These are phyloP conservation scores for Brachypalpus laphriformis DNA, from an alignment of 2,888 invertebrate species.

Conservation along the genomic window DNA sequence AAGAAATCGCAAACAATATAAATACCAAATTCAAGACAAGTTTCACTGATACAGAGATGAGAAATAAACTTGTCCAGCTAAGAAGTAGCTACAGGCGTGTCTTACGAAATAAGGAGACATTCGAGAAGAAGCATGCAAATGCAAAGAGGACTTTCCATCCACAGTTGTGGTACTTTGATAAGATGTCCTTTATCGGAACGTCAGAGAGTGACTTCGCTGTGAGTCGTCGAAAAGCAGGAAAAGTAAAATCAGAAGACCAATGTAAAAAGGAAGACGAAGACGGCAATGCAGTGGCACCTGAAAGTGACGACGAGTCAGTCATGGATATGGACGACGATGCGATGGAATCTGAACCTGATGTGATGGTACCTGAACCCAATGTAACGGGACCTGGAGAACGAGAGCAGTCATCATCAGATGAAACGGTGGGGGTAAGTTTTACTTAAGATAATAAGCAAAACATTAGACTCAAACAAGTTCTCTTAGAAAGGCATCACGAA, in stretches of 20 bases:
- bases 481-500: conserved; percentile 31
- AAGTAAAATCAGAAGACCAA: neutral
- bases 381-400: conserved; percentile 6
- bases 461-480: neutral
- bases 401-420: neutral
- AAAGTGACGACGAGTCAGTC: conserved; percentile 20
- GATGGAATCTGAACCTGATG: neutral
- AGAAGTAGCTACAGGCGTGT: conserved; percentile 55
- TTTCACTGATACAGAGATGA: conserved; percentile 32
- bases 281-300: neutral
- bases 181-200: conserved; percentile 53
- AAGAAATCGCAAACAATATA: conserved; percentile 35
- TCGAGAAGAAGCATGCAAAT: conserved; percentile 52
- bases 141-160: conserved; percentile 61
- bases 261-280: neutral
- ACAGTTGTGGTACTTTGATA: conserved; percentile 54
- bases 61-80: conserved; percentile 39
- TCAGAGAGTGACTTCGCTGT: conserved; percentile 47
- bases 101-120: conserved; percentile 35
- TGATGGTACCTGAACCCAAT: conserved; percentile 2
- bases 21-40: conserved; percentile 39
- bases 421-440: conserved; percentile 15
- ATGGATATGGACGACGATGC: neutral
- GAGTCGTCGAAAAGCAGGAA: conserved; percentile 21
- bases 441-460: neutral